Evolutionary conservation across 2,888 invertebrate genomes (phyloP).

Genomic region (Spilosoma lubricipeda): DNA sequence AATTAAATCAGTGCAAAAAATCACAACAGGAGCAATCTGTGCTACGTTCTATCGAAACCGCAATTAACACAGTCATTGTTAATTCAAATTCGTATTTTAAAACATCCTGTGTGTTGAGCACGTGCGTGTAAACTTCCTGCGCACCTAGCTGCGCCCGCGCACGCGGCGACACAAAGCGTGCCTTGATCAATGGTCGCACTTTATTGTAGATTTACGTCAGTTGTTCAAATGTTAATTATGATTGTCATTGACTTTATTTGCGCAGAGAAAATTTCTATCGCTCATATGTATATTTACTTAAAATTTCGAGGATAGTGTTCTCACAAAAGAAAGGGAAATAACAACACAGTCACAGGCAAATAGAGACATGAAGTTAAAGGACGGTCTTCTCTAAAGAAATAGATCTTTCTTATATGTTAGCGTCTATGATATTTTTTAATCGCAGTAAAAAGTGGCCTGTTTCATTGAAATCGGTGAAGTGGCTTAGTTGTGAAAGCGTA

Average conservation of each 20-base stretch:
- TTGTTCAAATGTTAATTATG: slow-evolving; percentile 23
- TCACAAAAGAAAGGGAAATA: background rate
- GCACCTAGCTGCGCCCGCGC: slow-evolving; percentile 49
- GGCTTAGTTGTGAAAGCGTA: too few relatives aligned
- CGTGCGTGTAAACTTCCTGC: slow-evolving; percentile 83
- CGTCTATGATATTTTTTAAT: background rate
- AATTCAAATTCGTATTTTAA: slow-evolving; percentile 70
- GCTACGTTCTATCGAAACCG: slow-evolving; percentile 39
- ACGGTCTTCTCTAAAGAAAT: background rate
- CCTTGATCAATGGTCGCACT: slow-evolving; percentile 35
- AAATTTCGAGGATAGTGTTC: slow-evolving; percentile 1
- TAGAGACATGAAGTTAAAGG: background rate
- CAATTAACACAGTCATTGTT: slow-evolving; percentile 54
- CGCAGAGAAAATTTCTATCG: background rate
- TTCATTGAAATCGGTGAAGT: too few relatives aligned
- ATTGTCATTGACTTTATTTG: slow-evolving; percentile 20
- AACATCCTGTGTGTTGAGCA: slow-evolving; percentile 84
- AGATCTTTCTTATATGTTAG: background rate
- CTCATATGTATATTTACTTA: background rate
- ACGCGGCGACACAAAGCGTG: slow-evolving; percentile 29
- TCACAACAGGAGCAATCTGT: slow-evolving; percentile 6
- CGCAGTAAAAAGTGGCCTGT: too few relatives aligned
- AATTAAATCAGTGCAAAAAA: background rate
- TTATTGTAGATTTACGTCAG: slow-evolving; percentile 25
- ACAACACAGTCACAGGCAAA: background rate